A percentile compares a stretch with the other conserved stretches of the same genome.
These are phyloP conservation scores for Trachymyrmex septentrionalis DNA, from an alignment of 1,140 invertebrate species.

Conservation along the genomic window DNA sequence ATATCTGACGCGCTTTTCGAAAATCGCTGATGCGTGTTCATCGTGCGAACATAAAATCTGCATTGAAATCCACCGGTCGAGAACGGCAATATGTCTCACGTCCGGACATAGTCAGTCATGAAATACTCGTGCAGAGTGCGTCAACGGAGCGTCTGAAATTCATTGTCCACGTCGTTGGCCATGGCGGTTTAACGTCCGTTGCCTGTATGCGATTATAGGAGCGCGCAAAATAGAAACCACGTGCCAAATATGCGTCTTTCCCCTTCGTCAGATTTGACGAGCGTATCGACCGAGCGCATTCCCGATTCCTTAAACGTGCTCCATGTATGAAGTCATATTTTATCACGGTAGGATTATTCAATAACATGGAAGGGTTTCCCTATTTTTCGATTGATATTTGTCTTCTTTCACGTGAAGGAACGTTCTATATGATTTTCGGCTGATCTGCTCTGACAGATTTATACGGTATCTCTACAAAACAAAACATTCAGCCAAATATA, in stretches of 20 bases:
- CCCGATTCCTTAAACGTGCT: conserved; percentile 24
- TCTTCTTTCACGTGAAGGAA: not conserved
- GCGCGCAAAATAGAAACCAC: conserved; percentile 57
- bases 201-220: conserved; percentile 55
- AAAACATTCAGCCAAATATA: not conserved
- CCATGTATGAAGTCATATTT: not conserved
- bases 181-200: conserved; percentile 22
- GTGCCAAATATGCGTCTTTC: conserved; percentile 47
- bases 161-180: conserved; percentile 46
- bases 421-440: conserved; percentile 28
- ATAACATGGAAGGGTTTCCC: not conserved
- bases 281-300: not conserved
- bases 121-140: conserved; percentile 60
- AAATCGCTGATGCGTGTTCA: conserved; percentile 57
- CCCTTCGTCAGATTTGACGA: conserved; percentile 28
- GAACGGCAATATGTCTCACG: conserved; percentile 64
- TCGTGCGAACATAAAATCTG: conserved; percentile 55
- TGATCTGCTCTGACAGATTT: conserved; percentile 38
- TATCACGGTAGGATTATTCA: conserved; percentile 27
- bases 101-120: conserved; percentile 58
- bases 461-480: not conserved
- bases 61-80: conserved; percentile 60
- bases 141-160: conserved; percentile 66
- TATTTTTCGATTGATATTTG: conserved; percentile 25
- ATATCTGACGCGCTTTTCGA: conserved; percentile 46